Base-by-base conservation (phyloP, 2,113 vertebrate genomes). In the Halcyon senegalensis region DNA sequence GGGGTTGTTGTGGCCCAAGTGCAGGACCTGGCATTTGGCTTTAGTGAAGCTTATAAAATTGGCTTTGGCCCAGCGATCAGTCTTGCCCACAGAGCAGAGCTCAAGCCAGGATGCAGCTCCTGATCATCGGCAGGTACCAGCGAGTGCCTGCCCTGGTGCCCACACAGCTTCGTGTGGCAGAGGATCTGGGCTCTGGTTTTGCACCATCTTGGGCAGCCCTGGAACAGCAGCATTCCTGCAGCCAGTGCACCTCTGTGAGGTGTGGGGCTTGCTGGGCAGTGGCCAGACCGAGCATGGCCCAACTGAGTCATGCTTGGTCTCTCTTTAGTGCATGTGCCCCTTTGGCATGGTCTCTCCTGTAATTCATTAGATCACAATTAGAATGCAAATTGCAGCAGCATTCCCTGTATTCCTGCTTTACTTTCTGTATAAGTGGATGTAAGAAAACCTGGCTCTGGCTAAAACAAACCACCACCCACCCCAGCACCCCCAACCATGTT, bases 41-140 rank as follows among this genome's bases (percentile, higher is more conserved):
- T 43, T 43, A 43, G 43, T 43, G 43, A 43, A 43, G 43, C 43
- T 43, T 15, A 43, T 43, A 43, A 43, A 43, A 43, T 16, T 43
- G 43, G 13, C 43, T 13, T 43, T 43, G 43, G 43, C 43, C 43
- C 43, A 43, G 43, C 43, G 15, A 43, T 43, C 43, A 43, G 43
- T 43, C 43, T 43, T 44, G 67, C 72, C 31, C 93, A 16, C 16
- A 9, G 30, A 1, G 4, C 78, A 94, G 44, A 85, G 70, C 81
- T 53, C 64, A 19, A 18, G 60, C 39, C 0, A 3, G 41, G 35
- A 13, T 62, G 48, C 43, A 92, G 1, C 9, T 58, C 51, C 35
- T 0, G 1, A 24, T 17, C 2, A 1, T 1, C 1, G 10, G 60
- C n/a, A 66, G 59, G 9, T 19, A n/a, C 7, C 44, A 67, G 9